Base-by-base conservation (phyloP, 1,140 invertebrate genomes). In the Aricia agestis region DNA sequence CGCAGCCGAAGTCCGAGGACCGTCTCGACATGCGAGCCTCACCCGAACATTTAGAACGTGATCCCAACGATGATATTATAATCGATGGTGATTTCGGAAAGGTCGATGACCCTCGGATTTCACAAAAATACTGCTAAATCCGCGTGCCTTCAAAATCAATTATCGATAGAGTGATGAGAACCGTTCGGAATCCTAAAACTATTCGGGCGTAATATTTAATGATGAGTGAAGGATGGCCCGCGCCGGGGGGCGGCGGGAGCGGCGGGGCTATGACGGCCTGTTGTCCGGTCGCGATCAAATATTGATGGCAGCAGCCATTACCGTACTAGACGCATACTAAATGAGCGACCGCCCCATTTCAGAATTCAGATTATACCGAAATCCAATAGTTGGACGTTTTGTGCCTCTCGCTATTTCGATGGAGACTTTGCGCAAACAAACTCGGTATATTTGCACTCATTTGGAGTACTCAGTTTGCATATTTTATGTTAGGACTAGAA, bases 271-370 rank as follows among this genome's bases (percentile, higher is more conserved):
- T 58, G 32, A 45, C n/a, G 66, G 75, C 72, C 71, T 74, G 72
- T 15, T 72, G 83, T 88, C 86, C 83, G 81, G 81, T 77, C 73
- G 79, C 84, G 82, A 89, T 90, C 83, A 87, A 90, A 86, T 89
- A 90, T 90, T 90, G 84, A 90, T 79, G 76, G 32, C 69, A 69
- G 74, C 78, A 82, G 82, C 69, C 69, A 74, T 75, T 76, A 76
- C 72, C 69, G 71, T 68, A 79, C 79, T 82, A 83, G 79, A 72
- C 77, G 85, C 77, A 88, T 86, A 82, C 72, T 72, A 70, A 80
- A 86, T 83, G 73, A 78, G 71, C 72, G 78, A 77, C 81, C 84
- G 82, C 81, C 82, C 79, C 69, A 68, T 69, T 79, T 78, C 78
- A 82, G 81, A 68, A 68, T 79, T 78, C 78, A 82, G 81, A 52